Evolutionary conservation across 1,140 invertebrate genomes (phyloP), one percentile per base, ranked within the genome.

Genomic region (Argopecten irradians): DNA sequence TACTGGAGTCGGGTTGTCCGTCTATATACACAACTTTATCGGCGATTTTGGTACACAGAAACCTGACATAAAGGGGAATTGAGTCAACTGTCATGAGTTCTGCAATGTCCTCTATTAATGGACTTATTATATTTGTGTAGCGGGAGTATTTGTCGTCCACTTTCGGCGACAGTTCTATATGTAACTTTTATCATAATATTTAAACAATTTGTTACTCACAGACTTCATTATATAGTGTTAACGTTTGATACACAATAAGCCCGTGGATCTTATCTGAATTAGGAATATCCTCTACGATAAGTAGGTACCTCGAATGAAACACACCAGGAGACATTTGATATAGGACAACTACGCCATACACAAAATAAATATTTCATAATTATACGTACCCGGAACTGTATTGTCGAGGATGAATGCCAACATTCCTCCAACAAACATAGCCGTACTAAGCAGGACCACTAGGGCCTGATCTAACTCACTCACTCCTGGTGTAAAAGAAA

Each of bases 371-470:
- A 0, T 35, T 82, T 39, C n/a, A n/a, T 83, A 83, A 33, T 39
- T 43, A 1, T 82, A 91, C 89, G 87, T 96, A 98, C 98, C 98
- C 93, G 98, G 98, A 91, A 98, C 97, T 0, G 97, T 95, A 93
- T 98, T 98, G 94, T 98, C 98, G 86, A 98, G 94, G 33, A 98
- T 89, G 93, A 97, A 98, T 0, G 98, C 98, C 0, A 97, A 91
- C 1, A 97, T 90, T 8, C 98, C 98, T 0, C 97, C 98, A 9
- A 98, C 97, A 85, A 98, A 96, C 93, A 98, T 98, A 28, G 97
- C 97, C 0, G 98, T 98, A 83, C 97, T 97, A 33, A 98, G 95
- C 43, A 98, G 94, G 22, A 98, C 98, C 0, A 97, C 97, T 14
- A 98, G 92, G 0, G 98, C 97, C 83, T 97, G 97, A 92, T 98